Conservation (phyloP, 2,113 vertebrate species). For the Oncorhynchus kisutch region DNA sequence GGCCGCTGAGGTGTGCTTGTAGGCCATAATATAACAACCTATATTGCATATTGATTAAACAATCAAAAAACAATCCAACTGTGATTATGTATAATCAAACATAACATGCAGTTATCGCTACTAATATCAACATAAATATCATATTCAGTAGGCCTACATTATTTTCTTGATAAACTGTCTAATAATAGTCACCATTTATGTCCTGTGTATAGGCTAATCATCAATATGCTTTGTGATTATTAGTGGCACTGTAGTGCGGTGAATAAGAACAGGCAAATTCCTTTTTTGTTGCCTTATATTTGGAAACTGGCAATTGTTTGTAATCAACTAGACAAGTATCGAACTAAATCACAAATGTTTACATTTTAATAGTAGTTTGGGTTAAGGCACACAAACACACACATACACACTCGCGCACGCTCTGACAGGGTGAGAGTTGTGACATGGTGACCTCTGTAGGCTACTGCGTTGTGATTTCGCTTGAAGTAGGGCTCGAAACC, state of each 20-base stretch:
- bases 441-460: constrained; percentile 70
- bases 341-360: neutral
- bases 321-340: neutral
- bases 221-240: neutral
- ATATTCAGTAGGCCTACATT: neutral
- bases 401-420: neutral
- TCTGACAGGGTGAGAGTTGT: constrained; percentile 65
- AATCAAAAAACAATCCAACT: neutral
- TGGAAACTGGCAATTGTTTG: neutral
- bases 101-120: neutral
- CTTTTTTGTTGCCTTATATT: neutral
- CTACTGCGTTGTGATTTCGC: constrained; percentile 58
- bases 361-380: too few relatives aligned
- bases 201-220: neutral
- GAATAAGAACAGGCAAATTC: neutral
- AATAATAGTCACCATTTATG: neutral
- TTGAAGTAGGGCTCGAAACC: constrained; percentile 57
- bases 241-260: neutral
- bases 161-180: neutral
- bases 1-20: neutral
- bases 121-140: neutral
- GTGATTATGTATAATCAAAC: neutral
- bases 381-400: neutral
- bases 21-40: neutral
- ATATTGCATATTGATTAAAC: neutral